phyloP scores from a whole-genome alignment of 2,888 invertebrate genomes.

The Apantesis nais region DNA sequence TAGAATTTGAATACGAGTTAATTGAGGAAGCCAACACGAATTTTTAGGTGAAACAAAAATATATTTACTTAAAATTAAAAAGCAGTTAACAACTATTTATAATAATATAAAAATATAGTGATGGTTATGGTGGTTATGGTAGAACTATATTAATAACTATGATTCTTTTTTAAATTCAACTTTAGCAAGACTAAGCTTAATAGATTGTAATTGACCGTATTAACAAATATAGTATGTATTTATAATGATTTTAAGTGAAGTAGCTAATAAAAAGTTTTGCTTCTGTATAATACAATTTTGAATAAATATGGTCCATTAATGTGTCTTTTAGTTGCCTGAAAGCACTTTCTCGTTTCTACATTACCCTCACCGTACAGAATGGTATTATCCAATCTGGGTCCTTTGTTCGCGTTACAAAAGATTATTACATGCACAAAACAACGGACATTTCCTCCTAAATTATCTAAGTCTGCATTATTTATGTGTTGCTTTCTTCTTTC shows the following conservation, averaged over 20 bases:
- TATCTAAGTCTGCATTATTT: slow-evolving; percentile 19
- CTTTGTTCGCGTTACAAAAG: slow-evolving; percentile 47
- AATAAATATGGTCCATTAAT: slow-evolving; percentile 16
- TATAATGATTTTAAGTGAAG: not conserved
- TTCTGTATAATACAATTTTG: not conserved
- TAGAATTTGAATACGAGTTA: not conserved
- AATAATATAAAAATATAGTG: no score
- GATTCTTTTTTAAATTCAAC: no score
- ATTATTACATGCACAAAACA: slow-evolving; percentile 46
- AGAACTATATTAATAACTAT: not conserved
- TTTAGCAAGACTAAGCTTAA: not conserved
- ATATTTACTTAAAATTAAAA: not conserved
- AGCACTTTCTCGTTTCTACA: slow-evolving; percentile 16
- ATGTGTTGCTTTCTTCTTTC: slow-evolving; percentile 33
- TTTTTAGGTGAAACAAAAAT: not conserved
- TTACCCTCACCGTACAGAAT: slow-evolving; percentile 30
- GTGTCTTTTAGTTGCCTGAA: slow-evolving; percentile 13
- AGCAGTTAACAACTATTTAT: not conserved
- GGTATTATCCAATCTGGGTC: slow-evolving; percentile 44
- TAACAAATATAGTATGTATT: not conserved
- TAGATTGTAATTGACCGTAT: no score
- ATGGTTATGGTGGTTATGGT: no score
- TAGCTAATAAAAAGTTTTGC: not conserved
- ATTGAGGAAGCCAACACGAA: not conserved
- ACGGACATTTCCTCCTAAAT: slow-evolving; percentile 36